Conservation (phyloP, 2,888 invertebrate genomes). For the Chymomyza caudatula region DNA sequence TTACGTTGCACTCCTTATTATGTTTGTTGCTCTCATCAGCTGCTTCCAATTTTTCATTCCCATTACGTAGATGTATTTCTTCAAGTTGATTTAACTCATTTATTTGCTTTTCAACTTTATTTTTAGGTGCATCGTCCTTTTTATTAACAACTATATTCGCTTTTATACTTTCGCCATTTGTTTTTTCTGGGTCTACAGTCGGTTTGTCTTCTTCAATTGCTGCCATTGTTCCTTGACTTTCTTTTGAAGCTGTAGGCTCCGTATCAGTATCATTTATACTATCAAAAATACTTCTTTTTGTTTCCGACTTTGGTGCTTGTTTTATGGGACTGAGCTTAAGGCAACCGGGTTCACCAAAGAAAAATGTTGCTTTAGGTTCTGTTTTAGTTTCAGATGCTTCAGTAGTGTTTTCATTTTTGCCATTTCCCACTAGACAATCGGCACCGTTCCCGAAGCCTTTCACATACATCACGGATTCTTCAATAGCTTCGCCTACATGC, state of each 20-base stretch:
- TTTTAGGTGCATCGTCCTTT: conserved; percentile 3
- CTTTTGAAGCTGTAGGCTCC: background rate
- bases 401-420: conserved; percentile 51
- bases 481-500: conserved; percentile 84
- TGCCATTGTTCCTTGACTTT: background rate
- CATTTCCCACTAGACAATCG: conserved; percentile 87
- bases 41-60: conserved; percentile 15
- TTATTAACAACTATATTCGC: background rate
- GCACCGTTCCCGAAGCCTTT: conserved; percentile 83
- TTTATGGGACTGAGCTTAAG: conserved; percentile 77
- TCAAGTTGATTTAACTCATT: conserved; percentile 3
- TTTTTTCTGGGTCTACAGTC: conserved; percentile 34
- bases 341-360: conserved; percentile 79
- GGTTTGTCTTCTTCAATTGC: background rate
- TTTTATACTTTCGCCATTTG: conserved; percentile 52
- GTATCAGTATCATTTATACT: conserved; percentile 23
- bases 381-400: conserved; percentile 79
- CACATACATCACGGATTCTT: conserved; percentile 85
- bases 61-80: conserved; percentile 13
- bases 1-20: conserved; percentile 3
- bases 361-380: conserved; percentile 76
- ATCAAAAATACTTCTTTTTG: conserved; percentile 59
- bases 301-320: conserved; percentile 51
- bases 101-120: background rate
- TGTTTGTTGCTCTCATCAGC: background rate